Evolutionary conservation across 2,113 vertebrate species (phyloP).

Genomic region (Speoplatyrhinus poulsoni): DNA sequence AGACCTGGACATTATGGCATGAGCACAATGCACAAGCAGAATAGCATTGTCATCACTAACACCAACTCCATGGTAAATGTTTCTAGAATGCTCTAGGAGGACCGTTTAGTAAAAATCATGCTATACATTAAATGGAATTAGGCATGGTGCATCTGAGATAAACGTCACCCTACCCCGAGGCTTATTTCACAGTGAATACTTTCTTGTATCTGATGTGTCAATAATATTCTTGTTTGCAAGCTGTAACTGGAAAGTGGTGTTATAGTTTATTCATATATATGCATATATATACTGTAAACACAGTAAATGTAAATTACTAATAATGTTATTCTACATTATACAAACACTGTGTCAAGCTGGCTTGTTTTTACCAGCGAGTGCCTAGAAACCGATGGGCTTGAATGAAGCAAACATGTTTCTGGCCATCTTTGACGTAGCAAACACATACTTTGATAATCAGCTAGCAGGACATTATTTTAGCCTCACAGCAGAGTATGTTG

Average conservation of each 20-base stretch:
- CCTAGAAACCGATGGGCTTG: slow-evolving; percentile 17
- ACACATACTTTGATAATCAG: not conserved
- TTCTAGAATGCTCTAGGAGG: slow-evolving; percentile 10
- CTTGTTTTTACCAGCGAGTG: not conserved
- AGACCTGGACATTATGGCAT: not conserved
- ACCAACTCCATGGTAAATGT: slow-evolving; percentile 21
- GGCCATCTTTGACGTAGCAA: slow-evolving; percentile 16
- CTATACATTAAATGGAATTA: slow-evolving; percentile 18
- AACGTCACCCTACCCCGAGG: not conserved
- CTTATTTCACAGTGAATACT: slow-evolving; percentile 4
- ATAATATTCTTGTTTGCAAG: slow-evolving; percentile 2
- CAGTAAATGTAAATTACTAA: not conserved
- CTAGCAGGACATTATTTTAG: too few species aligned
- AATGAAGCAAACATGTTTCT: slow-evolving; percentile 2
- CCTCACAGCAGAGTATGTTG: too few species aligned
- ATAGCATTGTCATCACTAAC: slow-evolving; percentile 16
- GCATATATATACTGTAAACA: too few species aligned
- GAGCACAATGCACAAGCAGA: slow-evolving; percentile 3
- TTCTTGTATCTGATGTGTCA: slow-evolving; percentile 1
- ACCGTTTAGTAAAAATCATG: slow-evolving; percentile 1
- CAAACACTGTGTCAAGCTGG: not conserved
- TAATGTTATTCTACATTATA: not conserved
- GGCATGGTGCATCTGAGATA: slow-evolving; percentile 6
- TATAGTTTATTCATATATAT: too few species aligned
- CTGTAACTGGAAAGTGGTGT: slow-evolving; percentile 7